These are phyloP conservation scores for Oxyruncus cristatus DNA, from an alignment of 2,113 vertebrate genomes.

Conservation along the genomic window DNA sequence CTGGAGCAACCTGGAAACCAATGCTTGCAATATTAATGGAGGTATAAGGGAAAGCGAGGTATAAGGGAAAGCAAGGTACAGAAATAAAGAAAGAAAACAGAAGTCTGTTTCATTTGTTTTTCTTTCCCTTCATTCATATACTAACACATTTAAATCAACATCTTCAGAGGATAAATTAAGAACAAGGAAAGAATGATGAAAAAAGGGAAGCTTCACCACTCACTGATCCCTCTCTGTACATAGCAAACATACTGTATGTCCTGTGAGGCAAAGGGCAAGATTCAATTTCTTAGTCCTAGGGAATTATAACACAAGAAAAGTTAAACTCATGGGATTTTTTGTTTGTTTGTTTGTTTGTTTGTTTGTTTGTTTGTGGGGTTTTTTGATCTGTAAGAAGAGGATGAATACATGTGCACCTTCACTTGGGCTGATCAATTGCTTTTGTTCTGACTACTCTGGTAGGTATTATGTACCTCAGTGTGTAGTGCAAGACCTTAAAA, in stretches of 20 bases:
- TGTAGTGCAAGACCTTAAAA: background rate
- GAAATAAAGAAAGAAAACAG: background rate
- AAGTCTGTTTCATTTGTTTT: background rate
- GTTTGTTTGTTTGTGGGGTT: too few relatives aligned
- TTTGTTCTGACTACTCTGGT: background rate
- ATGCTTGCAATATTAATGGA: background rate
- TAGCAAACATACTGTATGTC: background rate
- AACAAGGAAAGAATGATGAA: background rate
- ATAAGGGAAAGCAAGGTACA: background rate
- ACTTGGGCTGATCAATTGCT: background rate
- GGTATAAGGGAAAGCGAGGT: background rate
- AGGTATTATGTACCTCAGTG: background rate
- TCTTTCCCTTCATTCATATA: background rate
- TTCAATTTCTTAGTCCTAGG: background rate
- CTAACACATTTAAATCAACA: background rate
- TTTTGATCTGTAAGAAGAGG: background rate
- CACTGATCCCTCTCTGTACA: background rate
- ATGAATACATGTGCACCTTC: background rate
- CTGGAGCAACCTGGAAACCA: background rate
- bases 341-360: background rate
- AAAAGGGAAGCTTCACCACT: background rate
- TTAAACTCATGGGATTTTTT: background rate
- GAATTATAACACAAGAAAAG: background rate
- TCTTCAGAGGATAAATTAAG: background rate
- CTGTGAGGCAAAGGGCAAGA: background rate